phyloP scores from a whole-genome alignment of 2,113 vertebrate species.

The Miniopterus natalensis region DNA sequence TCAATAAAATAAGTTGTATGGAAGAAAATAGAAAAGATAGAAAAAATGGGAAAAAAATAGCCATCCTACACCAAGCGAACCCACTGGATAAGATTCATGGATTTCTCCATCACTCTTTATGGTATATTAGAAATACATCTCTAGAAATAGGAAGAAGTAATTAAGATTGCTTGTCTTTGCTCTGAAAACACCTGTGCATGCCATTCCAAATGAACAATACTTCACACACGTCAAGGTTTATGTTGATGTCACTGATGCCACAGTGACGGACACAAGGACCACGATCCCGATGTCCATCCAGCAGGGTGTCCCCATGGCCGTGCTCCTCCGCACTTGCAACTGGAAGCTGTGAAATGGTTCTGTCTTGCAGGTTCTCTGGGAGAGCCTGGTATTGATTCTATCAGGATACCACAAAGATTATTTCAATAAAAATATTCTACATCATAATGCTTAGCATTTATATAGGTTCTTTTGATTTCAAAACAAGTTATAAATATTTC shows the following conservation, averaged over 20 bases:
- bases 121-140: constrained; percentile 32
- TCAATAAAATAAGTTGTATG: no score
- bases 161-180: constrained; percentile 2
- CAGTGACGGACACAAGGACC: not conserved
- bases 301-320: rapidly evolving
- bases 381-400: not conserved
- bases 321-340: not conserved
- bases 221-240: not conserved
- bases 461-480: constrained; percentile 79
- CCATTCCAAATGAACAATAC: not conserved
- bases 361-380: not conserved
- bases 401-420: constrained; percentile 57
- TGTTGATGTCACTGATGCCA: constrained; percentile 4
- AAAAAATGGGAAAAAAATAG: not conserved
- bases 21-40: no score
- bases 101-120: not conserved
- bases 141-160: constrained; percentile 29
- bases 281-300: not conserved
- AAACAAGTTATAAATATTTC: constrained; percentile 81
- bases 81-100: not conserved
- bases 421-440: constrained; percentile 69
- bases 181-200: constrained; percentile 61
- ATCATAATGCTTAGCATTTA: constrained; percentile 79
- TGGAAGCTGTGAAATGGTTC: not conserved
- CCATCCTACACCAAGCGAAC: not conserved